These are phyloP conservation scores for Ascaphus truei DNA, from an alignment of 2,113 vertebrate genomes.

Conservation along the genomic window DNA sequence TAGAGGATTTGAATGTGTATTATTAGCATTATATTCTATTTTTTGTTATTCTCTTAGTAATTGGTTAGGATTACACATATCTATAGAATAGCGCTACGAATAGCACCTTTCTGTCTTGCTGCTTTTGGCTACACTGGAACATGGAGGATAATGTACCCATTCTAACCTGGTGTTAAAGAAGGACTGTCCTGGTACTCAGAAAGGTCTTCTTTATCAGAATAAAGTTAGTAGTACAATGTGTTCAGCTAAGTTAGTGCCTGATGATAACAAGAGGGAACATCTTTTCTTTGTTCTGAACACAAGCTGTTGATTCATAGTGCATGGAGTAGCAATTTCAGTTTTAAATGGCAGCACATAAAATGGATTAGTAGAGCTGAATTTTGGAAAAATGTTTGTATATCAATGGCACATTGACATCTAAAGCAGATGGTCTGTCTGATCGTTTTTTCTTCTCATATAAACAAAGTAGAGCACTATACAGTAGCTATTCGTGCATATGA, in stretches of 20 bases:
- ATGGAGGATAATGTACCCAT: too few relatives aligned
- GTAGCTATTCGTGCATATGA: neutral
- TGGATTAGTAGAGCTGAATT: slow-evolving; percentile 31
- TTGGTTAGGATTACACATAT: too few relatives aligned
- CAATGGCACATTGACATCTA: slow-evolving; percentile 19
- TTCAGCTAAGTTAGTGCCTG: neutral
- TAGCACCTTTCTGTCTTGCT: too few relatives aligned
- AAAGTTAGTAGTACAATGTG: neutral
- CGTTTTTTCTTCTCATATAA: slow-evolving; percentile 15
- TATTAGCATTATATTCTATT: too few relatives aligned
- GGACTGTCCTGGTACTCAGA: too few relatives aligned
- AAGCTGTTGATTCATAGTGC: slow-evolving; percentile 27
- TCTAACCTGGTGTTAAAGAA: too few relatives aligned
- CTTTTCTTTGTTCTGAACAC: slow-evolving; percentile 18
- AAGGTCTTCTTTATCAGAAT: neutral
- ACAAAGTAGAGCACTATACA: slow-evolving; percentile 20
- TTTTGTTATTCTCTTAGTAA: too few relatives aligned
- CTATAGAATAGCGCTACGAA: too few relatives aligned
- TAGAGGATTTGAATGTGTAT: too few relatives aligned
- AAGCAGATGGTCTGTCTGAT: slow-evolving; percentile 24
- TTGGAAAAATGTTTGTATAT: slow-evolving; percentile 28
- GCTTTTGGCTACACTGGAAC: too few relatives aligned
- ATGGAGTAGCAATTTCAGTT: slow-evolving; percentile 23
- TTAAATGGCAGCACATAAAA: slow-evolving; percentile 28
- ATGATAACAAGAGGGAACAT: slow-evolving; percentile 18